These are phyloP conservation scores for Eupithecia insigniata DNA, from an alignment of 2,888 invertebrate genomes.

Conservation along the genomic window DNA sequence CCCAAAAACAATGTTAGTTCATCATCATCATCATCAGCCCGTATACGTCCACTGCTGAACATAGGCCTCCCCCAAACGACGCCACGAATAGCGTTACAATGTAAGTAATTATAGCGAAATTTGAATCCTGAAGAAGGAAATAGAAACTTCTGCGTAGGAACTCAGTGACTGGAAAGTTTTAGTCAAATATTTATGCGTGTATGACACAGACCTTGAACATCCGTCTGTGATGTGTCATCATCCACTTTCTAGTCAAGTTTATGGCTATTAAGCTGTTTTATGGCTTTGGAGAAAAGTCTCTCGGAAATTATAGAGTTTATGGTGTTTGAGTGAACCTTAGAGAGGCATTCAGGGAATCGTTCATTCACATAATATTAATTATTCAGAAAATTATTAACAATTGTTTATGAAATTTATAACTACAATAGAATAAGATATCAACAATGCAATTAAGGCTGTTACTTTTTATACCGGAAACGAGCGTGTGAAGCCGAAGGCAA, in stretches of 20 bases:
- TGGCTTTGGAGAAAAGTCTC: neutral
- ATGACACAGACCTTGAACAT: conserved; percentile 28
- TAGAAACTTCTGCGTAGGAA: neutral
- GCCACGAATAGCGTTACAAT: no score
- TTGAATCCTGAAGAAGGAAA: no score
- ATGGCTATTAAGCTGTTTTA: neutral
- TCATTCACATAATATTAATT: neutral
- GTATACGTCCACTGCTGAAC: no score
- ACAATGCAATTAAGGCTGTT: no score
- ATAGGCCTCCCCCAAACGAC: no score
- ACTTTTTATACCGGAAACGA: neutral
- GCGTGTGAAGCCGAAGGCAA: neutral
- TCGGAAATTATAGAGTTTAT: neutral
- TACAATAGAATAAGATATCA: neutral
- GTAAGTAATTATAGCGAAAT: neutral
- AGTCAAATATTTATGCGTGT: conserved; percentile 19
- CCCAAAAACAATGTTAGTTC: no score
- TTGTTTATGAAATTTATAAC: no score
- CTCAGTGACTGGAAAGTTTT: conserved; percentile 9
- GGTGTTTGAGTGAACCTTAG: neutral
- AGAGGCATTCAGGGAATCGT: neutral
- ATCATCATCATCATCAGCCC: no score
- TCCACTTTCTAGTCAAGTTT: conserved; percentile 21
- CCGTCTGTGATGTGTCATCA: conserved; percentile 21
- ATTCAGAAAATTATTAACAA: no score